Base-by-base conservation (phyloP, 2,113 vertebrate species). In the Apistogramma diplotaenia region DNA sequence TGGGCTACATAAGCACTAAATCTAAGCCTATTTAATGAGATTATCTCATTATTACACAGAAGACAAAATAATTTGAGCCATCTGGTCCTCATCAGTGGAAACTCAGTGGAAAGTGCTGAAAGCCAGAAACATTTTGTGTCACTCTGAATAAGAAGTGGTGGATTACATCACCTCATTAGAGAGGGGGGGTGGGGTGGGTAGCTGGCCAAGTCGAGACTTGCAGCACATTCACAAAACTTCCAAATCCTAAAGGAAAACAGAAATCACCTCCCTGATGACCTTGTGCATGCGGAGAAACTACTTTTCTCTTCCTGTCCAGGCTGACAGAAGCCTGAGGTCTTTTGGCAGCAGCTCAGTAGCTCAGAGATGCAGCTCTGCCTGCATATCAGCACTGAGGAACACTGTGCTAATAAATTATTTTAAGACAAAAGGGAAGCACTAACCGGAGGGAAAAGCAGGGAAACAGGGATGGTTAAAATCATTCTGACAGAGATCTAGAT, bases 331-430 rank as follows among this genome's bases (percentile, higher is more conserved):
- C 90, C 87, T 16, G 25, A 75, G 85, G 87, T 78, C 51, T 67
- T 86, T 51, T 89, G 90, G 89, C 90, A 88, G 76, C 8, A 54
- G 46, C 87, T 87, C 86, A 86, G 60, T 62, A 40, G 60, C 35
- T 43, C 61, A 16, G 37, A 43, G 61, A 43, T 65, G 43, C 79
- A 55, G 60, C 31, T 35, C 78, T 18, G 73, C 33, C 74, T 87
- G 33, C 25, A 60, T 67, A 37, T 74, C 62, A 49, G 37, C 21
- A 2, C 61, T 25, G 21, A 65, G n/a, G 8, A 65, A 43, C 35
- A 65, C 40, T 43, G 61, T 43, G 35, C 25, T 8, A 51, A 31
- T 13, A 31, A 51, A 51, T n/a, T n/a, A 1, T 51, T 51, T n/a
- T 12, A n/a, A 71, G 65, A 31, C 60, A 31, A 70, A 40, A n/a